These are phyloP conservation scores for Drosophila limbata DNA, from an alignment of 2,888 invertebrate genomes.

Conservation along the genomic window DNA sequence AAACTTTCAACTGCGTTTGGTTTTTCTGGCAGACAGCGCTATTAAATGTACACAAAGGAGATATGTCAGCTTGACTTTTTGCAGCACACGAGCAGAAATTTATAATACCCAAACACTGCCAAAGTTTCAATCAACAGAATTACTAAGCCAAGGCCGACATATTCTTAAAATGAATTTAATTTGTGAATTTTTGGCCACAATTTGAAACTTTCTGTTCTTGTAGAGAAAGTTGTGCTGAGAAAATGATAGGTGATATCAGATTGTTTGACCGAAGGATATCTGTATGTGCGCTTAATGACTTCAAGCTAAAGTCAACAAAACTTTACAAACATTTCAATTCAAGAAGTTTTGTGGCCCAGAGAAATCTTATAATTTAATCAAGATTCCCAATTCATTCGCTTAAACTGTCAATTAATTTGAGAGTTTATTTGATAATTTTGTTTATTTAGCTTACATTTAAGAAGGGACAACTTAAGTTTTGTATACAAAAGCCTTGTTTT, in stretches of 20 bases:
- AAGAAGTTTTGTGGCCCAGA: background rate
- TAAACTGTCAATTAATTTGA: background rate
- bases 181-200: background rate
- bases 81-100: background rate
- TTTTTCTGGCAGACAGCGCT: conserved; percentile 20
- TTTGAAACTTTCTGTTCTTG: background rate
- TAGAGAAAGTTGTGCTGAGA: background rate
- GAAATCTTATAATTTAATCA: background rate
- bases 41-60: conserved; percentile 25
- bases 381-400: background rate
- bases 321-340: background rate
- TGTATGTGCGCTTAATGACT: background rate
- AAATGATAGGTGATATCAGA: background rate
- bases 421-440: background rate
- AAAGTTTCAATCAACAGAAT: conserved; percentile 14
- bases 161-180: background rate
- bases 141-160: background rate
- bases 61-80: conserved; percentile 26
- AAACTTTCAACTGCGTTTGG: conserved; percentile 37
- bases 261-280: background rate
- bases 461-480: background rate
- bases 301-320: background rate
- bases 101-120: background rate
- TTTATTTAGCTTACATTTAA: background rate
- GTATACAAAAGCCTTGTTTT: background rate